phyloP scores from a whole-genome alignment of 2,113 vertebrate genomes.

The Sorex araneus region DNA sequence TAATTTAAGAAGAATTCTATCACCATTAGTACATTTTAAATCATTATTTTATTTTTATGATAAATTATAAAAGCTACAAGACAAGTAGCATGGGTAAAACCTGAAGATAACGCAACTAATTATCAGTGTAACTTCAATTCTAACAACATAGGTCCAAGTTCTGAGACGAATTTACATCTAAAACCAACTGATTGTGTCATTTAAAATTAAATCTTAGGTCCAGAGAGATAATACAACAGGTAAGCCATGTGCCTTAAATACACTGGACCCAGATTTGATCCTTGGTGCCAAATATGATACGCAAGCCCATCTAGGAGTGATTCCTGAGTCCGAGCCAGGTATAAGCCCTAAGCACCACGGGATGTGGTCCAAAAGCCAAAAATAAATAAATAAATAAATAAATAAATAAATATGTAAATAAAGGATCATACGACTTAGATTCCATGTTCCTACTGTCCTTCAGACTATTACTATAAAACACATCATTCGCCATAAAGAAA shows the following conservation, averaged over 20 bases:
- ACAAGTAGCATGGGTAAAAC: neutral
- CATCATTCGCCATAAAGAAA: neutral
- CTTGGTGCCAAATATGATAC: no score
- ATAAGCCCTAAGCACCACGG: no score
- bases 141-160: neutral
- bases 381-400: no score
- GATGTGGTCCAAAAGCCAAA: neutral
- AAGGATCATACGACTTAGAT: no score
- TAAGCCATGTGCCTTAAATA: no score
- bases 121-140: constrained; percentile 41
- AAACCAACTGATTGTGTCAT: constrained; percentile 23
- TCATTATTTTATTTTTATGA: neutral
- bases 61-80: neutral
- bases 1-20: neutral
- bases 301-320: no score
- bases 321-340: no score
- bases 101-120: neutral
- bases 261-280: no score
- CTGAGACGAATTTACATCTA: constrained; percentile 42
- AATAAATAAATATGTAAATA: no score
- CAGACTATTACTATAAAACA: neutral
- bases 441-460: neutral
- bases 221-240: no score
- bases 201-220: neutral
- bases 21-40: constrained; percentile 2